Percentiles rank a stretch among this genome's conserved stretches.
These are phyloP conservation scores for Salarias fasciatus DNA, from an alignment of 2,797 vertebrate genomes.

Conservation along the genomic window DNA sequence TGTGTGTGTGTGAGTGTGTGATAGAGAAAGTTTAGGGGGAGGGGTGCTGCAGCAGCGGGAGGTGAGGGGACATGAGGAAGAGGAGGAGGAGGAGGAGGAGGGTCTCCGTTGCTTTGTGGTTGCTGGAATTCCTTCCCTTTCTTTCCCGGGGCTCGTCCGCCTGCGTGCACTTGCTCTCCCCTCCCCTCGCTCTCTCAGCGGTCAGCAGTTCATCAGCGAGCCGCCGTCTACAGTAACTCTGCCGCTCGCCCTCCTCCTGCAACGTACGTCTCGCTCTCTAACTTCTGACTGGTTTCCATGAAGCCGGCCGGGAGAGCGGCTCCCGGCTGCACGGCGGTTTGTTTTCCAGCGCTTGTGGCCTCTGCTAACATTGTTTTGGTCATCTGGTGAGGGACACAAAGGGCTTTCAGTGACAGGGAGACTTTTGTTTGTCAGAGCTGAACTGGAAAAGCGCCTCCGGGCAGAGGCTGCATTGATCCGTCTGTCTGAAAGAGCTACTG, in stretches of 20 bases:
- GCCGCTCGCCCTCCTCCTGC: constrained; percentile 42
- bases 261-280: constrained; percentile 40
- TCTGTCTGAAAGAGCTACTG: constrained; percentile 29
- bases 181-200: constrained; percentile 29
- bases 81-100: constrained; percentile 16
- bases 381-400: constrained; percentile 12
- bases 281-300: background rate
- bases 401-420: constrained; percentile 44
- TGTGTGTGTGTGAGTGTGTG: constrained; percentile 17
- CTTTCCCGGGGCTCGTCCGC: constrained; percentile 37
- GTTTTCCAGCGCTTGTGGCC: constrained; percentile 7
- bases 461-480: constrained; percentile 58
- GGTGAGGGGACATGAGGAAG: constrained; percentile 47
- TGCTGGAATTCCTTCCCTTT: constrained; percentile 85
- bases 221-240: constrained; percentile 42
- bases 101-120: constrained; percentile 78
- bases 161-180: constrained; percentile 74
- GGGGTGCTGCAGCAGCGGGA: constrained; percentile 64
- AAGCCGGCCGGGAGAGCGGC: no score
- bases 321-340: background rate
- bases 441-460: constrained; percentile 60
- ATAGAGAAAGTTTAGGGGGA: constrained; percentile 48
- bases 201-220: constrained; percentile 50
- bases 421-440: constrained; percentile 49
- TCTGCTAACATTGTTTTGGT: constrained; percentile 14